Conservation (phyloP, 2,888 invertebrate genomes). For the Drosophila rubida region DNA sequence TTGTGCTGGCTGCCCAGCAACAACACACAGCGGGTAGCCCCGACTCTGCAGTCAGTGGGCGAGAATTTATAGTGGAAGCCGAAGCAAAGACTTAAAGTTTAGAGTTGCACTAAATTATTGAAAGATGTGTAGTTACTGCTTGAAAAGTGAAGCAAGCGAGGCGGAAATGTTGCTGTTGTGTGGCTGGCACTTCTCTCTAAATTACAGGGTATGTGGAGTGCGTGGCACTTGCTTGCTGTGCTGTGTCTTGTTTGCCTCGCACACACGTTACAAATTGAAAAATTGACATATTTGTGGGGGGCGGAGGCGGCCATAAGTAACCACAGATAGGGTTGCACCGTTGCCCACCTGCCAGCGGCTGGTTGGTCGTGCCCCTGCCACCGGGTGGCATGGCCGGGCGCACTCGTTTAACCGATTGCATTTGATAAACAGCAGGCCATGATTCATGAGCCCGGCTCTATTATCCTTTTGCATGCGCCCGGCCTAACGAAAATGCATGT, state of each 20-base stretch:
- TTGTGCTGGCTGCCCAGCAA: neutral
- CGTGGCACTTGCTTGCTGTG: neutral
- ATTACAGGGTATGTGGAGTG: slow-evolving; percentile 12
- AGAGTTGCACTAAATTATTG: too few relatives aligned
- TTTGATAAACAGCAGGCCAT: slow-evolving; percentile 74
- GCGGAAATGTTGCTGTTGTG: too few relatives aligned
- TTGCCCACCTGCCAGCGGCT: neutral
- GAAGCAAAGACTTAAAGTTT: too few relatives aligned
- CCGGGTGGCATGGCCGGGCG: neutral
- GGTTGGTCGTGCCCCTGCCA: neutral
- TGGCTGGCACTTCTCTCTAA: neutral
- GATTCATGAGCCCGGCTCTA: slow-evolving; percentile 71
- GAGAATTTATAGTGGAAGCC: too few relatives aligned
- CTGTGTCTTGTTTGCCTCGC: slow-evolving; percentile 26
- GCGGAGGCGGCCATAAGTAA: slow-evolving; percentile 41
- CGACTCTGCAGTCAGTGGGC: too few relatives aligned
- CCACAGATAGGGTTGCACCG: slow-evolving; percentile 60
- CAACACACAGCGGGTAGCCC: too few relatives aligned
- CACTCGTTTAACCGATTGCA: slow-evolving; percentile 54
- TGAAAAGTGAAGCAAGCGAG: too few relatives aligned
- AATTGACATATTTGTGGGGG: slow-evolving; percentile 65
- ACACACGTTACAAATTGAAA: slow-evolving; percentile 69
- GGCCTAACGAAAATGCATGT: slow-evolving; percentile 54
- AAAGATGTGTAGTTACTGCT: too few relatives aligned
- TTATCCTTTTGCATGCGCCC: slow-evolving; percentile 57